These are phyloP conservation scores for Ophiothrix spiculata DNA, from an alignment of 35 echinoderm and acorn worm species.

Conservation along the genomic window DNA sequence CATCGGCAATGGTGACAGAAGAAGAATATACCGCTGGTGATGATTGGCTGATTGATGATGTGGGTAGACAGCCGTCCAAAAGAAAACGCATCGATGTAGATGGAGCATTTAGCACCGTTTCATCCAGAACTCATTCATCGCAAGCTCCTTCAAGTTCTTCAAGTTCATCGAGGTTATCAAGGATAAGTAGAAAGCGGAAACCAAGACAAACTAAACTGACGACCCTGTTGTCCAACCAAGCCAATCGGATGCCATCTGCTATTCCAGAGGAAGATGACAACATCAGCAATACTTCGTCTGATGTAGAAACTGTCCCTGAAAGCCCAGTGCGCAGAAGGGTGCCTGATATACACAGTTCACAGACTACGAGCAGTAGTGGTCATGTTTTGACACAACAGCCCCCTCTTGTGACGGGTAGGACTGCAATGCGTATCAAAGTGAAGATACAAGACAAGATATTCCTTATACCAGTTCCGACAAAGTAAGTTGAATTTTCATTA, in stretches of 20 bases:
- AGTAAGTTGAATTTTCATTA: no score
- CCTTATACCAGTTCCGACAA: constrained; percentile 70
- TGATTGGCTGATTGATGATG: constrained; percentile 88
- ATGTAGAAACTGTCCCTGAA: neutral
- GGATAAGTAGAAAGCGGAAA: constrained; percentile 31
- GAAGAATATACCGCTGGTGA: constrained; percentile 72
- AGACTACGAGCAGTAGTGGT: neutral
- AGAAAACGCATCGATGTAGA: constrained; percentile 60
- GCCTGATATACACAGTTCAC: neutral
- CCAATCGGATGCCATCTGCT: neutral
- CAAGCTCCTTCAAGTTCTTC: neutral
- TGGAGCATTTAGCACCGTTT: neutral
- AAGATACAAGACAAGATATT: constrained; percentile 83
- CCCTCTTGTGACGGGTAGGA: neutral
- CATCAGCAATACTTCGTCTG: neutral
- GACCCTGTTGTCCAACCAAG: neutral
- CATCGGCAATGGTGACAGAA: constrained; percentile 55
- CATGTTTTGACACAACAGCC: no score
- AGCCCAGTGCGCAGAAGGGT: neutral
- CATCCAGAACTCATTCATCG: neutral
- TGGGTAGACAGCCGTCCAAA: constrained; percentile 46
- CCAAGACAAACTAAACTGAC: constrained; percentile 46
- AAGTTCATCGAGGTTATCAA: neutral
- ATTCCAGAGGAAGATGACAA: neutral
- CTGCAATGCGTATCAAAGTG: constrained; percentile 77